Percentiles rank a stretch among this genome's conserved stretches.
Conservation (phyloP, 2,797 vertebrate genomes). For the Gallirallus australis region DNA sequence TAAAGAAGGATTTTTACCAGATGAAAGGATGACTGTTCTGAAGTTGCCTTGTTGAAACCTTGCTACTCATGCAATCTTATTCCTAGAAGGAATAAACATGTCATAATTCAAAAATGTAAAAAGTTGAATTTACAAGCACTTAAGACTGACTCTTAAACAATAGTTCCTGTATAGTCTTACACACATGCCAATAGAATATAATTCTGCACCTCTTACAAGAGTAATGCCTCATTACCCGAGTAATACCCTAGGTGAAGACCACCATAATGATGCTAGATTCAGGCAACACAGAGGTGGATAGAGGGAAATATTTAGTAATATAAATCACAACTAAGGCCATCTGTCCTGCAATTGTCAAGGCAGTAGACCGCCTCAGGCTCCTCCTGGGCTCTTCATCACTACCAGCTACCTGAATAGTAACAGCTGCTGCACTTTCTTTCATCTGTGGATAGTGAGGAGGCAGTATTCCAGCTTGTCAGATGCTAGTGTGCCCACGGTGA, state of each 20-base stretch:
- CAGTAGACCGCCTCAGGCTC: slow-evolving; percentile 62
- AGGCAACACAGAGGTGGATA: slow-evolving; percentile 36
- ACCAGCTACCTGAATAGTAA: slow-evolving; percentile 73
- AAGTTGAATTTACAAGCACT: neutral
- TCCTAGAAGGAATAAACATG: neutral
- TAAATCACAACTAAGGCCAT: slow-evolving; percentile 67
- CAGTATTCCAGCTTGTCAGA: slow-evolving; percentile 66
- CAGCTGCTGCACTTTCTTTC: slow-evolving; percentile 73
- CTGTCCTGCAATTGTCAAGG: slow-evolving; percentile 72
- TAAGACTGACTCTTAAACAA: neutral
- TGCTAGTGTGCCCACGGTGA: slow-evolving; percentile 50
- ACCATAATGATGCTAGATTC: neutral
- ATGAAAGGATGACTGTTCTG: neutral
- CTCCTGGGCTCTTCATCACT: slow-evolving; percentile 71
- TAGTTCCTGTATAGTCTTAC: neutral
- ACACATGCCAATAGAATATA: neutral
- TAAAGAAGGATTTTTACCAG: neutral
- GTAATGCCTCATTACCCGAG: slow-evolving; percentile 11
- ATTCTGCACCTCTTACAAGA: slow-evolving; percentile 6
- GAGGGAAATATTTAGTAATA: slow-evolving; percentile 57
- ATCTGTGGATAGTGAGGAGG: slow-evolving; percentile 54
- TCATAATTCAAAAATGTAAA: neutral
- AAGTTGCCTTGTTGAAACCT: neutral
- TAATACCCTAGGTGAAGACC: slow-evolving; percentile 24
- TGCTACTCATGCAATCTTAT: neutral